Evolutionary conservation across 1,140 invertebrate genomes (phyloP), one percentile per base, ranked within the genome.

Genomic region (Pteromalus puparum): DNA sequence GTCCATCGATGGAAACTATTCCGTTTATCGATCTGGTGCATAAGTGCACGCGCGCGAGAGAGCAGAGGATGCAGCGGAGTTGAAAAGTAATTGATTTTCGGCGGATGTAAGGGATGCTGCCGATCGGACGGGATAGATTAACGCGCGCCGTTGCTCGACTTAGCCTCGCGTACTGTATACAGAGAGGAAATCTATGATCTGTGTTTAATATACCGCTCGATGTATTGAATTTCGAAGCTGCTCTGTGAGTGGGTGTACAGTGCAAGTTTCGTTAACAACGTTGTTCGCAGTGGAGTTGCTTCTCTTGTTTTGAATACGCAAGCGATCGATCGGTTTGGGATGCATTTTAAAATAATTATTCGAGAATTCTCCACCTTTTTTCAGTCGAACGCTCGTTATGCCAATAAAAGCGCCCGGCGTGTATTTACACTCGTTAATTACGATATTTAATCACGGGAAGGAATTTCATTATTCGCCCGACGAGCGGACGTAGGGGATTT

Each of bases 81-180:
- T 74, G 42, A 82, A 82, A 30, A 82, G 48, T 65, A 75, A 82
- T 82, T 82, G 81, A 82, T 82, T 75, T 82, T 42, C 48, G n/a
- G 72, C 72, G 72, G 53, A 74, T 53, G 48, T 34, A 12, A 53
- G 28, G 48, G 42, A 81, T 34, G 26, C 79, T 30, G 48, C 13
- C 13, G 70, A 82, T 82, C 72, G 48, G 26, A 10, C 1, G 21
- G 46, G 46, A 72, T 81, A 53, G 68, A 81, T 81, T 81, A 72
- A 53, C 48, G 48, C 48, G 3, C 13, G 48, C 48, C 4, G 12
- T 15, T 53, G 48, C 48, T 53, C 48, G 48, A 53, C 48, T 53
- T 21, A 5, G 2, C 15, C 46, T 18, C 18, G 53, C 18, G 4
- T n/a, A 61, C 18, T 18, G 18, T 61, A 53, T 18, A 6, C 4